These are phyloP conservation scores for Irena cyanogastra DNA, from an alignment of 2,113 vertebrate species.

Conservation along the genomic window DNA sequence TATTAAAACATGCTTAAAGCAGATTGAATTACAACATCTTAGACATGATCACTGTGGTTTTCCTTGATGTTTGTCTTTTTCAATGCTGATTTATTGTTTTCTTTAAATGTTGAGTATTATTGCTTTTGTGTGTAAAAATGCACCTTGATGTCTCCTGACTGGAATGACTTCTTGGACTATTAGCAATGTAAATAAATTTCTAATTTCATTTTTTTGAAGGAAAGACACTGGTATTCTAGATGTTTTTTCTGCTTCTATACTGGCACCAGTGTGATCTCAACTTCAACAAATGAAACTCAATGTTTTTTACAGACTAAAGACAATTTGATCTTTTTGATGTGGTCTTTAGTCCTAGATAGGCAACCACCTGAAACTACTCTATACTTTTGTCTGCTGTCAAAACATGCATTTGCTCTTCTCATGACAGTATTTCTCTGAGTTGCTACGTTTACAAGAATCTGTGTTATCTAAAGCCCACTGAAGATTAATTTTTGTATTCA, in stretches of 20 bases:
- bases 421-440: background rate
- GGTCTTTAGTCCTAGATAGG: background rate
- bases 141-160: background rate
- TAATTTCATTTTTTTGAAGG: background rate
- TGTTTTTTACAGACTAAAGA: background rate
- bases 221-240: background rate
- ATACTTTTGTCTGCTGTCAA: background rate
- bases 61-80: background rate
- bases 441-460: background rate
- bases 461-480: background rate
- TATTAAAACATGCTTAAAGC: background rate
- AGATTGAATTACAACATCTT: background rate
- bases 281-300: background rate
- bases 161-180: background rate
- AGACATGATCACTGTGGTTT: background rate
- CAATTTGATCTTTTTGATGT: constrained; percentile 20
- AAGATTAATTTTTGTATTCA: background rate
- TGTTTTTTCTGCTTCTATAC: background rate
- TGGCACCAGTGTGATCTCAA: background rate
- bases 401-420: background rate
- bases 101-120: background rate
- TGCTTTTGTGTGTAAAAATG: background rate
- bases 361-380: background rate
- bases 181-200: background rate
- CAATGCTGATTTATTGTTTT: background rate